Percentiles rank a stretch among this genome's conserved stretches.
Evolutionary conservation across 2,888 invertebrate species (phyloP).

Genomic region (Cantharis flavilabris): DNA sequence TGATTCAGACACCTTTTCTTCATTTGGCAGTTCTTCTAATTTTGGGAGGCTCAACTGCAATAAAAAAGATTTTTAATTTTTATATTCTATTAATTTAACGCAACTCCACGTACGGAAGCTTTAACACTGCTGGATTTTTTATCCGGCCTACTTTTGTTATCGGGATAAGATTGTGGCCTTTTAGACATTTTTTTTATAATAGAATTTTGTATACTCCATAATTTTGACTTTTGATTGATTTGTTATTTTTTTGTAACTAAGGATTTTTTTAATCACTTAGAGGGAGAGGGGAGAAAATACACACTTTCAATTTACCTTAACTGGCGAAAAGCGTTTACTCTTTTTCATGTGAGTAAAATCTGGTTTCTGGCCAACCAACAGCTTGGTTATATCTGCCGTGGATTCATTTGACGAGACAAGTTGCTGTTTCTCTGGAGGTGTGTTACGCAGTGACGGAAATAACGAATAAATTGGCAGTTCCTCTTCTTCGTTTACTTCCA

Average conservation of each 20-base stretch:
- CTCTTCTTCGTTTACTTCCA: conserved; percentile 37
- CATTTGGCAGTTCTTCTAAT: conserved; percentile 6
- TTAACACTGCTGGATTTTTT: background rate
- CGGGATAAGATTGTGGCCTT: background rate
- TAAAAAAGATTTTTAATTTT: background rate
- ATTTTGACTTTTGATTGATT: background rate
- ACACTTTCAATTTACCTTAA: conserved; percentile 9
- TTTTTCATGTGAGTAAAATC: conserved; percentile 41
- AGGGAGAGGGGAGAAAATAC: background rate
- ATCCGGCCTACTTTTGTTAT: background rate
- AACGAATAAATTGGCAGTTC: conserved; percentile 39
- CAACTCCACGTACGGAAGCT: background rate
- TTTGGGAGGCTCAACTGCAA: conserved; percentile 3
- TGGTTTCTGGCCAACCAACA: conserved; percentile 45
- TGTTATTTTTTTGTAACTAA: background rate
- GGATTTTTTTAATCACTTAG: too few species aligned
- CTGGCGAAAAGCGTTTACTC: conserved; percentile 34
- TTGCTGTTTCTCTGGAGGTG: conserved; percentile 17
- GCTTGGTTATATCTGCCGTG: conserved; percentile 42
- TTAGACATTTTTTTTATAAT: background rate
- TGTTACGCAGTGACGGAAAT: conserved; percentile 42
- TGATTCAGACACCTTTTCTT: background rate
- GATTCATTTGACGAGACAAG: conserved; percentile 24
- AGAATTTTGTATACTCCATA: background rate
- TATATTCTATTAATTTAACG: background rate